Evolutionary conservation across 2,113 vertebrate genomes (phyloP).

Genomic region (Zingel zingel): DNA sequence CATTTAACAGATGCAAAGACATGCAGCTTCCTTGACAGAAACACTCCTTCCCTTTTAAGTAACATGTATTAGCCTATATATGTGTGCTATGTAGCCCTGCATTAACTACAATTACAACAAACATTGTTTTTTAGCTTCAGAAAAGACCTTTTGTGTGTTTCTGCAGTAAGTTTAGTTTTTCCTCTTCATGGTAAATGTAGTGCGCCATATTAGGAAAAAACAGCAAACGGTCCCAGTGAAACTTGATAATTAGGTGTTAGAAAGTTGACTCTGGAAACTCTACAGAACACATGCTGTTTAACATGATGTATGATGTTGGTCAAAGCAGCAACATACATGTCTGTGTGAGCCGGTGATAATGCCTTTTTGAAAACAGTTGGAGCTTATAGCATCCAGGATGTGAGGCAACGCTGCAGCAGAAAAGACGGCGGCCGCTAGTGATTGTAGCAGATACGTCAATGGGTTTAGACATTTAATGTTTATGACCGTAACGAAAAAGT

Average conservation of each 20-base stretch:
- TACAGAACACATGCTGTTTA: slow-evolving; percentile 4
- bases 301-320: not conserved
- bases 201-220: not conserved
- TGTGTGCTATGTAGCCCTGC: not conserved
- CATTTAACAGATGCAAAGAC: not conserved
- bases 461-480: not conserved
- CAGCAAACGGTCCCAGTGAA: not conserved
- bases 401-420: not conserved
- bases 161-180: not conserved
- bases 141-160: not conserved
- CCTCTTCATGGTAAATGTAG: not conserved
- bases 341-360: not conserved
- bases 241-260: slow-evolving; percentile 10
- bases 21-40: not conserved
- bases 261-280: slow-evolving; percentile 1
- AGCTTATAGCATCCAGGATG: not conserved
- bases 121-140: not conserved
- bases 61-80: too few relatives aligned
- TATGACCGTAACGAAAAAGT: not conserved
- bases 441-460: not conserved
- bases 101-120: not conserved
- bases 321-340: not conserved
- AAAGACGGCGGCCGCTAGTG: not conserved
- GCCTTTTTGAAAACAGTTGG: not conserved
- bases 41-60: not conserved